phyloP scores from a whole-genome alignment of 2,113 vertebrate species.

The Tetrax tetrax region DNA sequence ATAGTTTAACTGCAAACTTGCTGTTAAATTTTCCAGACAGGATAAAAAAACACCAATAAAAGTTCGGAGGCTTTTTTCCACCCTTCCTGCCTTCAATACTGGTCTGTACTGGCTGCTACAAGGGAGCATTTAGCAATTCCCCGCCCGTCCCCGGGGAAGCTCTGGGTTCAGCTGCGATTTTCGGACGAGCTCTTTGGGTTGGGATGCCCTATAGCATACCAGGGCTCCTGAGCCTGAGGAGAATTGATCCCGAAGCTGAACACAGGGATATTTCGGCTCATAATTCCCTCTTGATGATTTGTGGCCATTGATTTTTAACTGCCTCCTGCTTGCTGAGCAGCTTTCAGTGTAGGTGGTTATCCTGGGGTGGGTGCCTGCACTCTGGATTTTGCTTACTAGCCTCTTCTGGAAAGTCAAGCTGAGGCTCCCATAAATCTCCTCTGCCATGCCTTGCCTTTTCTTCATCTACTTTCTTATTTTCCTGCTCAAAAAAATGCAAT shows the following conservation, averaged over 20 bases:
- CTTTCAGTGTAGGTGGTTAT: neutral
- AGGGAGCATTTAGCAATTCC: neutral
- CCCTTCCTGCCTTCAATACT: neutral
- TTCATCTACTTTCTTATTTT: neutral
- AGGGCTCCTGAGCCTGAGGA: neutral
- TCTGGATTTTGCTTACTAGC: constrained; percentile 38
- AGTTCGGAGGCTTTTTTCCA: neutral
- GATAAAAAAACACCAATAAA: neutral
- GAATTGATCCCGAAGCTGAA: neutral
- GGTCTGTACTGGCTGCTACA: neutral
- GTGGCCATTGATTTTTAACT: neutral
- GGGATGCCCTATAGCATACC: neutral
- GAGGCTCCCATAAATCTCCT: constrained; percentile 2
- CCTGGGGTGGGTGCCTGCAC: neutral
- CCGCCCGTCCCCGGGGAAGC: rapidly evolving
- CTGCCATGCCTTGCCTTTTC: neutral
- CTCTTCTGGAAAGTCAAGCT: neutral
- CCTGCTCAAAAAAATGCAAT: constrained; percentile 4
- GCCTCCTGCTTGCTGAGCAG: neutral
- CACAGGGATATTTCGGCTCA: neutral
- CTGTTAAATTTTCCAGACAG: constrained; percentile 3
- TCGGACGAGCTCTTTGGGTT: neutral
- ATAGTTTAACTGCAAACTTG: neutral
- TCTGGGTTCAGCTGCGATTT: neutral
- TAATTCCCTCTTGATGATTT: neutral